Evolutionary conservation across 2,113 vertebrate genomes (phyloP).

Genomic region (Noturus placidus): DNA sequence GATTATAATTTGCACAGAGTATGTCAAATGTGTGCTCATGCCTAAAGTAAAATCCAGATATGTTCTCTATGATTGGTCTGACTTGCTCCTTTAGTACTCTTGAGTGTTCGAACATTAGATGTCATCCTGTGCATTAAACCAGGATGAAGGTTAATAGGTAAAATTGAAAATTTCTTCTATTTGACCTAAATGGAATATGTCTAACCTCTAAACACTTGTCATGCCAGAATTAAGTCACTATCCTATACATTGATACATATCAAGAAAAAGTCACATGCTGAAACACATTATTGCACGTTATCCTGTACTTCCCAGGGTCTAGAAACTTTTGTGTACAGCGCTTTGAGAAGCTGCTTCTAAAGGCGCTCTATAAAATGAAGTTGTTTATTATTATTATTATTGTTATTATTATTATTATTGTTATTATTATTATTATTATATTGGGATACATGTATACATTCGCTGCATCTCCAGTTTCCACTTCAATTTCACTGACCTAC

Average conservation of each 20-base stretch:
- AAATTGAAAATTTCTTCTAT: constrained; percentile 20
- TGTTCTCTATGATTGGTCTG: neutral
- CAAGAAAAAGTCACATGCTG: constrained; percentile 29
- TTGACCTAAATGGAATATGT: constrained; percentile 40
- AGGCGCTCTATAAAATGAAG: too few species aligned
- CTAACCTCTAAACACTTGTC: constrained; percentile 46
- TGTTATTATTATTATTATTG: neutral
- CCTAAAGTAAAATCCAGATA: neutral
- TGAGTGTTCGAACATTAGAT: constrained; percentile 11
- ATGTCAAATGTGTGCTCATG: neutral
- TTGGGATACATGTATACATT: constrained; percentile 25
- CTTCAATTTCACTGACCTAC: neutral
- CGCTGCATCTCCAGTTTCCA: constrained; percentile 12
- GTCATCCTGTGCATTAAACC: constrained; percentile 11
- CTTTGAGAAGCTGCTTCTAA: too few species aligned
- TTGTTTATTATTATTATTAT: too few species aligned
- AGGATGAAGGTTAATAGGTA: constrained; percentile 8
- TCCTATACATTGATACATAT: constrained; percentile 38
- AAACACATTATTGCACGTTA: constrained; percentile 48
- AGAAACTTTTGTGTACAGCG: neutral
- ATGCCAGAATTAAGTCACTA: constrained; percentile 40
- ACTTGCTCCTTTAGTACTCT: neutral
- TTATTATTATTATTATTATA: neutral
- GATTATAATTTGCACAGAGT: neutral
- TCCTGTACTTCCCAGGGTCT: constrained; percentile 20